These are phyloP conservation scores for Tragopan temminckii DNA, from an alignment of 2,797 vertebrate genomes.

Conservation along the genomic window DNA sequence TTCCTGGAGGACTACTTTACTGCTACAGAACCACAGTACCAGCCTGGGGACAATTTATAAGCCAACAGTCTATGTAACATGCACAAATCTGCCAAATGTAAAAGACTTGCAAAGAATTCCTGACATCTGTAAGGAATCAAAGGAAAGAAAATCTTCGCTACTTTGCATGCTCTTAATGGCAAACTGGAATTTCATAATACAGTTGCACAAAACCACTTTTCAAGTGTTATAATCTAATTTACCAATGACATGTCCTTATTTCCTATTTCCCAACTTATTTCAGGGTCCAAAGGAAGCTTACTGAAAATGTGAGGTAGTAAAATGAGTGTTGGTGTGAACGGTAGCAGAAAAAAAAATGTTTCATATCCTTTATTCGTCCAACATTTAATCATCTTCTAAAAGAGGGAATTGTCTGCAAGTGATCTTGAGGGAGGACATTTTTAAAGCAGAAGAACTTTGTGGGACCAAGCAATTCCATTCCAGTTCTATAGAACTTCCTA, in stretches of 20 bases:
- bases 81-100: conserved; percentile 83
- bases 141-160: conserved; percentile 77
- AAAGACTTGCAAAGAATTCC: conserved; percentile 78
- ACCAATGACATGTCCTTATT: conserved; percentile 76
- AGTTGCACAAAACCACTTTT: conserved; percentile 87
- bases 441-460: conserved; percentile 63
- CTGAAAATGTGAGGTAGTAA: conserved; percentile 70
- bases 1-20: conserved; percentile 99
- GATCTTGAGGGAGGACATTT: conserved; percentile 39
- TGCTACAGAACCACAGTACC: conserved; percentile 96
- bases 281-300: conserved; percentile 81
- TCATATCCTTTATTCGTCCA: conserved; percentile 54
- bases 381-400: conserved; percentile 27
- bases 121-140: conserved; percentile 74
- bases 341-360: conserved; percentile 39
- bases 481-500: conserved; percentile 56
- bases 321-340: conserved; percentile 42
- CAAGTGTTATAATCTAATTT: conserved; percentile 81
- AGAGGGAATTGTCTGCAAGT: conserved; percentile 47
- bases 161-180: conserved; percentile 82
- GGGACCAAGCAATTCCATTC: conserved; percentile 84
- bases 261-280: conserved; percentile 52
- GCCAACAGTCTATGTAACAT: conserved; percentile 69
- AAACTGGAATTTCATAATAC: conserved; percentile 84
- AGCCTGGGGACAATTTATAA: conserved; percentile 97